Evolutionary conservation across 2,888 invertebrate species (phyloP).

Genomic region (Agonopterix alstromeriana): DNA sequence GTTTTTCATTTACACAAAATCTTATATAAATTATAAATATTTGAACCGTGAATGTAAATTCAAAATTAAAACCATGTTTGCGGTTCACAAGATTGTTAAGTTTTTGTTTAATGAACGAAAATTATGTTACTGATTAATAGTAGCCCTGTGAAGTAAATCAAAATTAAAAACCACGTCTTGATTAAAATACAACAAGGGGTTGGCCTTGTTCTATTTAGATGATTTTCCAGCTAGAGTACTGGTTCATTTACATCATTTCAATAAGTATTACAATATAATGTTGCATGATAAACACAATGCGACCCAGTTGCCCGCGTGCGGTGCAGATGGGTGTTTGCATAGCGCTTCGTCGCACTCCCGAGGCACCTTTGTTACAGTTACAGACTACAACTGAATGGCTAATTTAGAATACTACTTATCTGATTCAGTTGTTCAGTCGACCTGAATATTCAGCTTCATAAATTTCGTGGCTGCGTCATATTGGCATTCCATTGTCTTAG

Average conservation of each 20-base stretch:
- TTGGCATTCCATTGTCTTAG: constrained; percentile 51
- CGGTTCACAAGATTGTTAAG: too few relatives aligned
- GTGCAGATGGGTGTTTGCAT: constrained; percentile 52
- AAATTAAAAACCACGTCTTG: too few relatives aligned
- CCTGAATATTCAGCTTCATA: constrained; percentile 63
- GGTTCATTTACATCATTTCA: constrained; percentile 31
- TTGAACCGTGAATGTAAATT: too few relatives aligned
- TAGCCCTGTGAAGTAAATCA: too few relatives aligned
- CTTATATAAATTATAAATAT: too few relatives aligned
- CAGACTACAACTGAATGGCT: constrained; percentile 51
- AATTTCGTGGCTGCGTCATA: constrained; percentile 49
- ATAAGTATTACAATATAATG: constrained; percentile 40
- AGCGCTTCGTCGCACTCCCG: constrained; percentile 52
- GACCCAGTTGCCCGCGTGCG: constrained; percentile 48
- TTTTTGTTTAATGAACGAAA: too few relatives aligned
- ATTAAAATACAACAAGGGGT: too few relatives aligned
- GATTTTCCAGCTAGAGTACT: not conserved
- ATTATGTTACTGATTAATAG: too few relatives aligned
- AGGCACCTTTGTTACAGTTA: constrained; percentile 59
- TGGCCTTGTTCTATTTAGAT: not conserved
- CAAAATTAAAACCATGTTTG: too few relatives aligned
- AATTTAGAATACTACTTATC: constrained; percentile 64
- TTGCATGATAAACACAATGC: constrained; percentile 42
- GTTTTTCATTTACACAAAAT: constrained; percentile 21
- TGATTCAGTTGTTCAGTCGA: constrained; percentile 66